Evolutionary conservation across 2,113 vertebrate genomes (phyloP), one percentile per base, ranked within the genome.

Genomic region (Rallus limicola): DNA sequence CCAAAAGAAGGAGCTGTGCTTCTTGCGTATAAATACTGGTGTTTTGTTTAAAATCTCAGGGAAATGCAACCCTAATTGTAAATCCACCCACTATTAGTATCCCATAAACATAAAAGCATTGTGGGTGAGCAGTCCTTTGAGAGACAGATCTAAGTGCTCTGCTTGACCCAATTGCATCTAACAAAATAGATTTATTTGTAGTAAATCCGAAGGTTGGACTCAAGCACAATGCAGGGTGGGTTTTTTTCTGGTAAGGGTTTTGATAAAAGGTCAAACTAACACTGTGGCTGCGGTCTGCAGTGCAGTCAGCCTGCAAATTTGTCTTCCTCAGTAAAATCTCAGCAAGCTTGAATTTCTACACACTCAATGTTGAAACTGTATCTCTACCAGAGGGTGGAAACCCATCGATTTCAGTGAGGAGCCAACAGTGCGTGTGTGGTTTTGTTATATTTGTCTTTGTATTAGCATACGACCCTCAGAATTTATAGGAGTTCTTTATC

Each of bases 41-140:
- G 29, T 68, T 95, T 67, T 70, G 62, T 88, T 91, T 88, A 88
- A 97, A 94, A 92, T 86, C 68, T 86, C 89, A 64, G 58, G 58
- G 75, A 97, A 97, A 88, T 76, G 44, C 33, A 97, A 46, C 3
- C n/a, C n/a, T 92, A 95, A 97, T 90, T 93, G 46, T 40, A 95
- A 93, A 95, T 92, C 74, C 80, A 90, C 31, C 33, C 82, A 40
- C 86, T 93, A 18, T 93, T 94, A 88, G 58, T 82, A 83, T 68
- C 46, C 87, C 67, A 76, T 80, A 82, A 92, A 76, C 86, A 86
- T 81, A 86, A 95, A 94, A 93, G 31, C 83, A 70, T 26, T 72
- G 20, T 81, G 68, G 34, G 55, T 82, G 69, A 88, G 63, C 68
- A 21, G 4, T 92, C 72, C 33, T 93, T 94, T 16, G 13, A 95